Evolutionary conservation across 1,140 invertebrate species (phyloP).

Genomic region (Polypedilum pembai): DNA sequence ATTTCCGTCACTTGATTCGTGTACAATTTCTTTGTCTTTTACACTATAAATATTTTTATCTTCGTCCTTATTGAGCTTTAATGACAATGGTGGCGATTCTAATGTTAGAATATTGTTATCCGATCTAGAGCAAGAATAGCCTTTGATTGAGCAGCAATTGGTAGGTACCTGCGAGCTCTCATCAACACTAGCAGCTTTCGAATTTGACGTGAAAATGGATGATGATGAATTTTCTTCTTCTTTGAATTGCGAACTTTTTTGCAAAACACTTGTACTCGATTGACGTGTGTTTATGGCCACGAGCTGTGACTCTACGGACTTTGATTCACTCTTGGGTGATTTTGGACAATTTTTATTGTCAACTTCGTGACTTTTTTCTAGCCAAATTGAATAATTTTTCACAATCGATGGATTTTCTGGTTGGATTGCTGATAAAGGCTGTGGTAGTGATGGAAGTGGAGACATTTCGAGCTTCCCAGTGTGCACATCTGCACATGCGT

Average conservation of each 20-base stretch:
- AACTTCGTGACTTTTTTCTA: not conserved
- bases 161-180: not conserved
- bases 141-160: not conserved
- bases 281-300: not conserved
- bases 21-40: constrained; percentile 9
- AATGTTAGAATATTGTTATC: not conserved
- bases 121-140: not conserved
- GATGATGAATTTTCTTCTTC: not conserved
- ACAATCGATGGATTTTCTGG: constrained; percentile 27
- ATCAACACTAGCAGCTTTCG: not conserved
- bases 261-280: constrained; percentile 5
- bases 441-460: not conserved
- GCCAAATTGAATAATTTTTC: constrained; percentile 21
- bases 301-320: not conserved
- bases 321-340: not conserved
- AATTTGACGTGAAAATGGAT: constrained; percentile 11
- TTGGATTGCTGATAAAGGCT: constrained; percentile 26
- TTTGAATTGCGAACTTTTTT: not conserved
- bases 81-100: not conserved
- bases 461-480: constrained; percentile 5
- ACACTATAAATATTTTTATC: not conserved
- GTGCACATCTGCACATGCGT: not conserved
- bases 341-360: not conserved
- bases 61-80: not conserved
- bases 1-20: constrained; percentile 10